Evolutionary conservation across 1,140 invertebrate species (phyloP).

Genomic region (Chymomyza costata): DNA sequence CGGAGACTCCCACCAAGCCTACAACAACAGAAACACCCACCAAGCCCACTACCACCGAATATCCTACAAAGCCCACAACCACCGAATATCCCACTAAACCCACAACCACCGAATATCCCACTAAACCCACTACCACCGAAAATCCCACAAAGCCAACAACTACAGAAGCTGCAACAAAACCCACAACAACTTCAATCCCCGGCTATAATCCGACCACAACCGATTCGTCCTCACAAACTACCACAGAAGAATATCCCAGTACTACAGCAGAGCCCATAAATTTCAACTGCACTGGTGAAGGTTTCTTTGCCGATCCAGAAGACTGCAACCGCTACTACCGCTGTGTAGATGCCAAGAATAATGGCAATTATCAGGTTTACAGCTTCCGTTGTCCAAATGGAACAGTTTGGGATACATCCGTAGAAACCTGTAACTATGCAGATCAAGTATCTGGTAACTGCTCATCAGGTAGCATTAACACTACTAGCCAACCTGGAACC

Average conservation of each 20-base stretch:
- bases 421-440: slow-evolving; percentile 79
- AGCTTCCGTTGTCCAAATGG: slow-evolving; percentile 80
- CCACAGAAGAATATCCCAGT: slow-evolving; percentile 26
- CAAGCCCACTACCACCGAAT: slow-evolving; percentile 13
- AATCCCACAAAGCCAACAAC: slow-evolving; percentile 18
- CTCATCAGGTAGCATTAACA: slow-evolving; percentile 46
- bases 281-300: slow-evolving; percentile 51
- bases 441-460: slow-evolving; percentile 60
- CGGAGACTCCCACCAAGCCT: background rate
- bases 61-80: slow-evolving; percentile 8
- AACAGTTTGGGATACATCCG: slow-evolving; percentile 81
- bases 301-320: slow-evolving; percentile 59
- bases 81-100: slow-evolving; percentile 2
- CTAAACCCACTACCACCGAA: slow-evolving; percentile 21
- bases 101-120: background rate
- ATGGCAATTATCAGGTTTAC: slow-evolving; percentile 77
- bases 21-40: slow-evolving; percentile 27
- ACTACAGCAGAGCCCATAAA: slow-evolving; percentile 43
- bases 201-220: slow-evolving; percentile 32
- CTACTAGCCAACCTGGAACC: slow-evolving; percentile 18
- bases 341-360: slow-evolving; percentile 78
- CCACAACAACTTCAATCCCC: slow-evolving; percentile 29
- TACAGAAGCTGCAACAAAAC: slow-evolving; percentile 14
- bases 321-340: slow-evolving; percentile 83
- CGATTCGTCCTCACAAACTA: slow-evolving; percentile 17